A percentile compares a stretch with the other conserved stretches of the same genome.
Evolutionary conservation across 2,113 vertebrate genomes (phyloP).

Genomic region (Syngnathoides biaculeatus): DNA sequence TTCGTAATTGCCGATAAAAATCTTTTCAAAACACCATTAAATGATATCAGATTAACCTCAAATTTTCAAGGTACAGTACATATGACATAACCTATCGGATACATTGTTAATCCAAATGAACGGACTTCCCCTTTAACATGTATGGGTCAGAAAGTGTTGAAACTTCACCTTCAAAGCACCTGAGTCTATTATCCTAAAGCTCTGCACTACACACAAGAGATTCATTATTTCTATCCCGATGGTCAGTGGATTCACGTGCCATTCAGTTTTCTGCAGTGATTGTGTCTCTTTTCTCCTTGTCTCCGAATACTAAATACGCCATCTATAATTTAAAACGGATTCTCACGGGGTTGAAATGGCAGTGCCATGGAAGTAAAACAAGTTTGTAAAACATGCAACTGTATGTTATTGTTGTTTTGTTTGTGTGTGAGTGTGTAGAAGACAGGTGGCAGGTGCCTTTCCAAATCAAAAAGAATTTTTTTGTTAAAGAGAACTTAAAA

Average conservation of each 20-base stretch:
- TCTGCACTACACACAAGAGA: not conserved
- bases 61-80: too few species aligned
- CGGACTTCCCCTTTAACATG: too few species aligned
- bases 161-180: not conserved
- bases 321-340: slow-evolving; percentile 13
- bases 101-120: too few species aligned
- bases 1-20: too few species aligned
- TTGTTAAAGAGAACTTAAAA: not conserved
- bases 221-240: not conserved
- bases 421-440: not conserved
- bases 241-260: not conserved
- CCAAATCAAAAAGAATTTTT: not conserved
- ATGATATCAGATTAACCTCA: too few species aligned
- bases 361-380: not conserved
- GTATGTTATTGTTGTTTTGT: not conserved
- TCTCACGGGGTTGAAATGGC: not conserved
- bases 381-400: not conserved
- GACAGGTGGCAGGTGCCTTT: not conserved
- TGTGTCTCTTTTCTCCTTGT: not conserved
- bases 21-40: too few species aligned
- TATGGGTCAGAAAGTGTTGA: too few species aligned
- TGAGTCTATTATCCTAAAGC: not conserved
- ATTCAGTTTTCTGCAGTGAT: not conserved
- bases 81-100: too few species aligned
- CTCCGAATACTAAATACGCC: slow-evolving; percentile 1